These are phyloP conservation scores for Hydropotes inermis DNA, from an alignment of 2,113 vertebrate species.

Conservation along the genomic window DNA sequence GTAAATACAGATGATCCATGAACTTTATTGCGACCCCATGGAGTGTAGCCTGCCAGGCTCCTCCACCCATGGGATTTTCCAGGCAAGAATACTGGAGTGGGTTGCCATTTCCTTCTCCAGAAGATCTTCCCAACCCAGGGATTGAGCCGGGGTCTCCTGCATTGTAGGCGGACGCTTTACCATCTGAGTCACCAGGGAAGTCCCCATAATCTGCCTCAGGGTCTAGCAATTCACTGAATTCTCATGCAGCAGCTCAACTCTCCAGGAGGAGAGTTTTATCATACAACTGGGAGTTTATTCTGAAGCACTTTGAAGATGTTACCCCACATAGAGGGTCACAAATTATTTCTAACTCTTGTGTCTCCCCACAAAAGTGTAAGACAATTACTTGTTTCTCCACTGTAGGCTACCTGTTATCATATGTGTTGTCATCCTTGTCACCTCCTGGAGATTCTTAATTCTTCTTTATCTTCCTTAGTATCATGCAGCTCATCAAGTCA, in stretches of 20 bases:
- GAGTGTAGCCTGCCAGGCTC: not conserved
- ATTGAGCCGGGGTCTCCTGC: no score
- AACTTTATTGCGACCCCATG: not conserved
- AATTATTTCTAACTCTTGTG: not conserved
- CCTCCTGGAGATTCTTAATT: not conserved
- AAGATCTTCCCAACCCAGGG: no score
- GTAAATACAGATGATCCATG: not conserved
- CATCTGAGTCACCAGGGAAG: no score
- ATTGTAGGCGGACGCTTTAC: no score
- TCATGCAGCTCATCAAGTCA: not conserved
- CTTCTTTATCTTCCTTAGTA: not conserved
- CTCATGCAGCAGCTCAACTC: not conserved
- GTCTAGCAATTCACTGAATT: not conserved
- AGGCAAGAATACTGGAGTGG: not conserved
- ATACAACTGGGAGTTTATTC: not conserved
- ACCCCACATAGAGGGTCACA: not conserved
- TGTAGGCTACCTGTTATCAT: not conserved
- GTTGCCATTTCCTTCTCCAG: not conserved
- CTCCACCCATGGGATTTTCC: not conserved
- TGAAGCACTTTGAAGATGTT: not conserved
- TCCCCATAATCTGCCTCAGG: not conserved
- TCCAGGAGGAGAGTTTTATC: not conserved
- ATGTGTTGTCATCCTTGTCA: not conserved
- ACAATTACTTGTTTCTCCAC: not conserved
- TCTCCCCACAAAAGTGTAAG: not conserved